Base-by-base conservation (phyloP, 2,797 vertebrate genomes). In the Sylvilagus floridanus region DNA sequence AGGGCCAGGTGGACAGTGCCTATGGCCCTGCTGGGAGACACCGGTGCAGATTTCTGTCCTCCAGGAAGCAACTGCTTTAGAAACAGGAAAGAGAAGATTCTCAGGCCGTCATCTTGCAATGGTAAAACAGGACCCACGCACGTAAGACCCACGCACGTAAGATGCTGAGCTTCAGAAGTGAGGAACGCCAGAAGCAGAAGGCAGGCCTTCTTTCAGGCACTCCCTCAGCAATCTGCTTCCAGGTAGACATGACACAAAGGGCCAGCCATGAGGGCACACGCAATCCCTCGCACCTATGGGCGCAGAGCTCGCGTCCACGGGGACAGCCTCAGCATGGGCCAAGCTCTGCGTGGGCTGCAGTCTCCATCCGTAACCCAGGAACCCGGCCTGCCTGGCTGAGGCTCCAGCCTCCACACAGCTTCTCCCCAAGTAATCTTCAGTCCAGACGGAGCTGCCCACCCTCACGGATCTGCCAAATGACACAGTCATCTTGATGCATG, bases 101-200 rank as follows among this genome's bases (percentile, higher is more conserved):
- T 62, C 75, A 28, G 54, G 47, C 54, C 37, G 22, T 54, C 26
- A 35, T 89, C 32, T 93, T 82, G 75, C 82, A 71, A 91, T 92
- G 62, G 83, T 37, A 72, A 95, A 90, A 90, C 32, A 82, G 60
- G 71, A 72, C 76, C 94, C 86, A 63, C 89, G 91, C 87, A 95
- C 95, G 97, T 96, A 97, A 97, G 63, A 97, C 76, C 94, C 86
- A 63, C 89, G 92, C 87, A 95, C 95, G 97, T 96, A 97, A 97
- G 63, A 97, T 69, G 65, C 93, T 95, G 95, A 65, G 69, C 89
- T 84, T 5, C 42, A 82, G 92, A 78, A 71, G 71, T 96, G 96
- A 98, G 96, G 96, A 97, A 96, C 88, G 84, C 92, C 97, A 88
- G 37, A 97, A 96, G 82, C 78, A 4, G 16, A 87, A 94, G 91